These are phyloP conservation scores for Berghia stephanieae DNA, from an alignment of 1,140 invertebrate species.

Conservation along the genomic window DNA sequence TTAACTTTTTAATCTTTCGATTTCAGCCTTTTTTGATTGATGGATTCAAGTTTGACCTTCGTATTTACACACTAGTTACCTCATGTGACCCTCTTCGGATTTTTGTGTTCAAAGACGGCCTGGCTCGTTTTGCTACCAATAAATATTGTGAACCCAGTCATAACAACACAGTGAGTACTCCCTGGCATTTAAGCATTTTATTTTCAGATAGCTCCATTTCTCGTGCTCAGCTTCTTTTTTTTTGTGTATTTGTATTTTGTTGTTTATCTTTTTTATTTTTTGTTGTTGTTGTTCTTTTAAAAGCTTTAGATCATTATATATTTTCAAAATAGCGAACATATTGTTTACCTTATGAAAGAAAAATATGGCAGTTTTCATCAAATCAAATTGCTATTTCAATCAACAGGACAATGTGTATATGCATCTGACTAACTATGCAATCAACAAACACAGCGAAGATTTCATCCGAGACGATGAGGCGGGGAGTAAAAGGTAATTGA, in stretches of 20 bases:
- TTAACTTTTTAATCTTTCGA: slow-evolving; percentile 31
- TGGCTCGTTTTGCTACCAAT: slow-evolving; percentile 82
- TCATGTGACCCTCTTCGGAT: slow-evolving; percentile 68
- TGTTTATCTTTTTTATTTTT: no score
- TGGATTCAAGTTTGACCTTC: slow-evolving; percentile 70
- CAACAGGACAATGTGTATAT: slow-evolving; percentile 68
- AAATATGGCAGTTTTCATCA: no score
- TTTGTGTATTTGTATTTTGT: neutral
- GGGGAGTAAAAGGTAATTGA: slow-evolving; percentile 80
- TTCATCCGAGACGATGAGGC: slow-evolving; percentile 78
- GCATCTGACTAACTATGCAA: slow-evolving; percentile 69
- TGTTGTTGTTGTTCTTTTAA: no score
- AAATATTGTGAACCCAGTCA: slow-evolving; percentile 82
- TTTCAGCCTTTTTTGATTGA: slow-evolving; percentile 70
- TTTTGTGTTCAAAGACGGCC: slow-evolving; percentile 68
- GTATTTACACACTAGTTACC: slow-evolving; percentile 69
- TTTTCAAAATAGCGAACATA: no score
- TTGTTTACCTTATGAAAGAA: no score
- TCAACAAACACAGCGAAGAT: slow-evolving; percentile 74
- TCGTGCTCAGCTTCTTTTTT: no score
- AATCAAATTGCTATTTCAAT: slow-evolving; percentile 37
- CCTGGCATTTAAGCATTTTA: neutral
- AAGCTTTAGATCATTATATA: no score
- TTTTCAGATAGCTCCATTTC: no score
- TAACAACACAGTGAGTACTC: slow-evolving; percentile 72